Conservation (phyloP, 2,888 invertebrate genomes). For the Habrosyne pyritoides region DNA sequence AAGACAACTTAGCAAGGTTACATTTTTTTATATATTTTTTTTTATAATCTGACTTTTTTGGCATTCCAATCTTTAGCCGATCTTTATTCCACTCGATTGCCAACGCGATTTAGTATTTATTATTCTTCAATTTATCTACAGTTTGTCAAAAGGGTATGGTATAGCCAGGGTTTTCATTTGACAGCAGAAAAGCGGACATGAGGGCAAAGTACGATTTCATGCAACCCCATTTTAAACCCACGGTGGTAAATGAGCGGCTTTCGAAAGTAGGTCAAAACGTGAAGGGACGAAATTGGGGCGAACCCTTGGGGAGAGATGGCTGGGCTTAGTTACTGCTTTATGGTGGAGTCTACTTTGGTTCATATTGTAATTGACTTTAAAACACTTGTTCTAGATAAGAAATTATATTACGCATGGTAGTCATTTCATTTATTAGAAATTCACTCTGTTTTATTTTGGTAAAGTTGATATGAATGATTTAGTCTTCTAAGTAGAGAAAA, state of each 20-base stretch:
- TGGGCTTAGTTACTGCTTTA: constrained; percentile 49
- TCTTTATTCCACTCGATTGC: too few species aligned
- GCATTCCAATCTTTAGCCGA: too few species aligned
- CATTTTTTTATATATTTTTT: too few species aligned
- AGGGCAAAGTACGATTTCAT: constrained; percentile 69
- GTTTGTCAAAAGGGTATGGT: background rate
- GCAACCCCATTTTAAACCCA: constrained; percentile 76
- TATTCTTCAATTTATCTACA: background rate
- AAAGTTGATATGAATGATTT: too few species aligned
- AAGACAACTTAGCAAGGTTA: too few species aligned
- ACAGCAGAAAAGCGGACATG: constrained; percentile 22
- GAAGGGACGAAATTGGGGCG: constrained; percentile 78
- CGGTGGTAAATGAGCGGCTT: constrained; percentile 72
- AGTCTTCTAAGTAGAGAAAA: too few species aligned
- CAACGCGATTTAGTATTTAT: too few species aligned
- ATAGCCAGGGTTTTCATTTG: constrained; percentile 16
- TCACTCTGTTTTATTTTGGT: too few species aligned
- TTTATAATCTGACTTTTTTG: too few species aligned
- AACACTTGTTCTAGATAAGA: constrained; percentile 1
- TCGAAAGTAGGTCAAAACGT: constrained; percentile 75
- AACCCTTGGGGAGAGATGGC: constrained; percentile 61
- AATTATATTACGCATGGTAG: too few species aligned
- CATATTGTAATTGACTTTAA: constrained; percentile 24
- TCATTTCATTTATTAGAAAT: too few species aligned
- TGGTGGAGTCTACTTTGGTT: constrained; percentile 45